Evolutionary conservation across 2,797 vertebrate species (phyloP), one percentile per base, ranked within the genome.

Genomic region (Petrocephalus sullivani): DNA sequence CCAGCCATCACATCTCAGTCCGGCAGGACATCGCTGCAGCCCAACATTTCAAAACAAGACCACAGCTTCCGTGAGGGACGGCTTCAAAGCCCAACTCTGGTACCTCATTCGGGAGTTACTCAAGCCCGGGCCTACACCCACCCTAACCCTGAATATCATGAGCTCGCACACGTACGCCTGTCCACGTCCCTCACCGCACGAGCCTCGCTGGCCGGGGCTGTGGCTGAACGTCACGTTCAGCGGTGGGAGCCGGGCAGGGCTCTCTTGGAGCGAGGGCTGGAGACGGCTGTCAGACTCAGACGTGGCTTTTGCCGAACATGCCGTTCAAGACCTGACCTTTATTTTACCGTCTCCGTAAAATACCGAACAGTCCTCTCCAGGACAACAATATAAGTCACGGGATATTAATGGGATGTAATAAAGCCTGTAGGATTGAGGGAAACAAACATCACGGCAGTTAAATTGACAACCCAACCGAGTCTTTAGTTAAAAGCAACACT

Each of bases 261-360:
- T 2, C 21, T 10, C n/a, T 10, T 14, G 0, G 12, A 1, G 21
- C 37, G 19, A 41, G 23, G 19, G 8, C 1, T 56, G n/a, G 53
- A 78, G 33, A 46, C 12, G 87, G 23, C 64, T 5, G 23, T 67
- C 64, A 67, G 28, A 33, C 9, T 14, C 64, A 67, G 28, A 67
- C 23, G 10, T 14, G 28, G 61, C n/a, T n/a, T 28, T 21, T 19
- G 46, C 75, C 46, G 56, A 81, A 81, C 56, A 54, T 9, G 12
- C 54, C 49, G 54, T n/a, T 33, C 57, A 83, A 61, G 33, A 12
- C 19, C 23, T 88, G 87, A 88, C 87, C 78, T 88, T 61, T 83
- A 58, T 81, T 83, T 51, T 46, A 33, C 37, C 37, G 37, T 49
- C 54, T 57, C 28, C 61, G 61, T 82, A 28, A 58, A 83, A 83